Conservation (phyloP, 1,140 invertebrate genomes). For the Heterodera carotae region DNA sequence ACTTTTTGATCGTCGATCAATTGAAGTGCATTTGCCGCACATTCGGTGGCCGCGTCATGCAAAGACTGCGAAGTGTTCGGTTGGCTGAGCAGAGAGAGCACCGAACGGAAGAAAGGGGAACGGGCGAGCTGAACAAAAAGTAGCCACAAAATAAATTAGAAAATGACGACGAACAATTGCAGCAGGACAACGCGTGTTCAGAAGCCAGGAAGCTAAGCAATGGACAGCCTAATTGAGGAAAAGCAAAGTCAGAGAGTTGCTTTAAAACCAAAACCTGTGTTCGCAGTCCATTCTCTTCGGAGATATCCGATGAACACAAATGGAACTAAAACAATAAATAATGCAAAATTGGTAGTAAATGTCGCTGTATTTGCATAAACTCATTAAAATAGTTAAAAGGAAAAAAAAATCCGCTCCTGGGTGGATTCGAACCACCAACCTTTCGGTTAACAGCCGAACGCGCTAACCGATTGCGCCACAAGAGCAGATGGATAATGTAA, state of each 20-base stretch:
- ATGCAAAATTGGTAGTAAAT: too few species aligned
- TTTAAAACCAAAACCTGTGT: not conserved
- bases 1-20: constrained; percentile 72
- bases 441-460: constrained; percentile 65
- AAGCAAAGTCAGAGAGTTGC: constrained; percentile 38
- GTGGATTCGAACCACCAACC: constrained; percentile 65
- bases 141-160: constrained; percentile 48
- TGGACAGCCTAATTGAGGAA: constrained; percentile 48
- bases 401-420: constrained; percentile 53
- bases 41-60: constrained; percentile 87
- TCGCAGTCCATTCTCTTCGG: not conserved
- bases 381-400: not conserved
- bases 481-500: not conserved
- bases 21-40: constrained; percentile 78
- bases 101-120: constrained; percentile 27
- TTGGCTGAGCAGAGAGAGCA: constrained; percentile 17
- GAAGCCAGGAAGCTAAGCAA: constrained; percentile 68
- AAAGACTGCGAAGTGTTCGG: constrained; percentile 69
- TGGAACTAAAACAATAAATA: constrained; percentile 37
- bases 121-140: constrained; percentile 55
- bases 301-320: constrained; percentile 23
- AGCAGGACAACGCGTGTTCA: constrained; percentile 66
- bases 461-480: constrained; percentile 56
- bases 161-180: constrained; percentile 45
- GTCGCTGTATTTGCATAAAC: too few species aligned